These are phyloP conservation scores for Prorops nasuta DNA, from an alignment of 1,140 invertebrate species.

Conservation along the genomic window DNA sequence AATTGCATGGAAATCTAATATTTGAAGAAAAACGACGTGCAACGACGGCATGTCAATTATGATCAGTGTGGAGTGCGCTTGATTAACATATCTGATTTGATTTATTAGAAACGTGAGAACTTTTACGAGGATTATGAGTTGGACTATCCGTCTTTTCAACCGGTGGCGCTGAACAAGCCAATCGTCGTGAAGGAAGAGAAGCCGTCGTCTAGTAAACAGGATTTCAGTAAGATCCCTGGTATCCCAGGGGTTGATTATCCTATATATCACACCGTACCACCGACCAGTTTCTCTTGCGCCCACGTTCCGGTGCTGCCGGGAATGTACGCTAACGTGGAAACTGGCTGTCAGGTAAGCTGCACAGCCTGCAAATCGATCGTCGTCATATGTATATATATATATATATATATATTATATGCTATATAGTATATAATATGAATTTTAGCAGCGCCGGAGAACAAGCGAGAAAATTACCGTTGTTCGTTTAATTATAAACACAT, in stretches of 20 bases:
- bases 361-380: too few relatives aligned
- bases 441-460: too few relatives aligned
- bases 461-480: too few relatives aligned
- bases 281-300: slow-evolving; percentile 76
- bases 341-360: slow-evolving; percentile 79
- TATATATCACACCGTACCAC: slow-evolving; percentile 71
- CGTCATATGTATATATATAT: too few relatives aligned
- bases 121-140: slow-evolving; percentile 19
- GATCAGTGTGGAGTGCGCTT: not conserved
- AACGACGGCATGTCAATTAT: not conserved
- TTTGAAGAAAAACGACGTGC: not conserved
- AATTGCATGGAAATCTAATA: not conserved
- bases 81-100: not conserved
- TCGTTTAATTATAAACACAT: too few relatives aligned
- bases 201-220: slow-evolving; percentile 64
- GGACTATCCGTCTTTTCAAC: slow-evolving; percentile 33
- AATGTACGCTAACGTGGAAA: slow-evolving; percentile 85
- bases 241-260: slow-evolving; percentile 76
- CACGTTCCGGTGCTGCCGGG: slow-evolving; percentile 74
- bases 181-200: slow-evolving; percentile 29
- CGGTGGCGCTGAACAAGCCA: slow-evolving; percentile 23
- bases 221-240: slow-evolving; percentile 76
- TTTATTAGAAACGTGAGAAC: slow-evolving; percentile 24
- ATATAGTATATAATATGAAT: too few relatives aligned
- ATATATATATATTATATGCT: too few relatives aligned